Percentiles rank a stretch among this genome's conserved stretches.
phyloP scores from a whole-genome alignment of 2,888 invertebrate species.

The Ichneumoninae sp. region DNA sequence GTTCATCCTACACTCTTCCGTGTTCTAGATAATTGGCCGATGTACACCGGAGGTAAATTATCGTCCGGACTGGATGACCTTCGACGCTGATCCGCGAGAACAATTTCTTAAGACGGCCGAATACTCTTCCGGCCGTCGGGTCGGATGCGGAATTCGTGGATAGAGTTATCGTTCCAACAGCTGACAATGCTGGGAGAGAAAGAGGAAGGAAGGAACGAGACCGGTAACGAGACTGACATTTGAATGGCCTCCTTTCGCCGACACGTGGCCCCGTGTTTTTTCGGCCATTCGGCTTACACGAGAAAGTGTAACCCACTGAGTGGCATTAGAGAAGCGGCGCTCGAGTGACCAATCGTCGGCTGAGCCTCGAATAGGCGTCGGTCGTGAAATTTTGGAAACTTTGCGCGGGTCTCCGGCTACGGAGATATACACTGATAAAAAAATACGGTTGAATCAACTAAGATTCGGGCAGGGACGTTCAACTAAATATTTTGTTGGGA shows the following conservation, averaged over 20 bases:
- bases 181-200: background rate
- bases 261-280: conserved; percentile 65
- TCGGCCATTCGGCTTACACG: conserved; percentile 60
- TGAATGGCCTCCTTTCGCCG: conserved; percentile 72
- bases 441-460: too few relatives aligned
- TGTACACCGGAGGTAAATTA: too few relatives aligned
- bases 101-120: too few relatives aligned
- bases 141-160: background rate
- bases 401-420: background rate
- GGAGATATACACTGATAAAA: background rate
- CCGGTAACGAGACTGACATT: conserved; percentile 67
- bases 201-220: conserved; percentile 15
- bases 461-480: too few relatives aligned
- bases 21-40: too few relatives aligned
- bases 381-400: conserved; percentile 38
- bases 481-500: too few relatives aligned
- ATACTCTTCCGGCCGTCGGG: too few relatives aligned
- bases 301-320: conserved; percentile 60
- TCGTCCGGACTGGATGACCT: too few relatives aligned
- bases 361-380: conserved; percentile 36
- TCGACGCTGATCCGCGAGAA: too few relatives aligned
- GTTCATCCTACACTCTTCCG: too few relatives aligned
- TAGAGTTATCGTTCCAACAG: background rate
- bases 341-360: conserved; percentile 13
- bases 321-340: conserved; percentile 28